Base-by-base conservation (phyloP, 1,140 invertebrate species). In the Polyergus mexicanus region DNA sequence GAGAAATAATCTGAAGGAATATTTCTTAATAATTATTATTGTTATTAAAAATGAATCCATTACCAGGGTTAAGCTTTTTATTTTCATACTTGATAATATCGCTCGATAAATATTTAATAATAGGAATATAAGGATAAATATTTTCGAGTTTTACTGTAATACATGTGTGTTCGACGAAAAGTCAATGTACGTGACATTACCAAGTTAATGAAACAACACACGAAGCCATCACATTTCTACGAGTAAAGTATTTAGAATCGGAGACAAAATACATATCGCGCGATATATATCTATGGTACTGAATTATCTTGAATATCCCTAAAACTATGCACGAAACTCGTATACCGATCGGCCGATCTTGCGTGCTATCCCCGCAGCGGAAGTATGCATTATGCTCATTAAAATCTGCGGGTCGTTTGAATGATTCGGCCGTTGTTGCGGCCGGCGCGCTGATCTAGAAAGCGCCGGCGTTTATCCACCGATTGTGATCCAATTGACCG, bases 331-430 rank as follows among this genome's bases (percentile, higher is more conserved):
- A 35, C 41, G 62, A 84, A 88, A 44, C 56, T 38, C 38, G 13
- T 19, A 54, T 62, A 32, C 47, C 41, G 56, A 71, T 81, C 38
- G 41, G 13, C n/a, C 75, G 66, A 44, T 35, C 19, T 51, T 56
- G 28, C 56, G 11, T 4, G 16, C 8, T 66, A 22, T 44, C 47
- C 51, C 65, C 16, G 11, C 38, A 68, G 54, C 88, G 89, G 89
- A 91, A 90, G 86, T 32, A 32, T 84, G 77, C 51, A 78, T 91
- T 91, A 77, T 84, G 62, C 74, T 90, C 89, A 81, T 90, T 88
- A 90, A 88, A 88, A 87, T 85, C 86, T 76, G 83, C 71, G 41
- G 58, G 83, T 86, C 75, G 80, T 88, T 87, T 38, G 63, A 86
- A 75, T 76, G 63, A 72, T 77, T 90, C 65, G 65, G 58, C 44